A percentile compares a stretch with the other conserved stretches of the same genome.
Evolutionary conservation across 2,888 invertebrate genomes (phyloP).

Genomic region (Ectemnius cavifrons): DNA sequence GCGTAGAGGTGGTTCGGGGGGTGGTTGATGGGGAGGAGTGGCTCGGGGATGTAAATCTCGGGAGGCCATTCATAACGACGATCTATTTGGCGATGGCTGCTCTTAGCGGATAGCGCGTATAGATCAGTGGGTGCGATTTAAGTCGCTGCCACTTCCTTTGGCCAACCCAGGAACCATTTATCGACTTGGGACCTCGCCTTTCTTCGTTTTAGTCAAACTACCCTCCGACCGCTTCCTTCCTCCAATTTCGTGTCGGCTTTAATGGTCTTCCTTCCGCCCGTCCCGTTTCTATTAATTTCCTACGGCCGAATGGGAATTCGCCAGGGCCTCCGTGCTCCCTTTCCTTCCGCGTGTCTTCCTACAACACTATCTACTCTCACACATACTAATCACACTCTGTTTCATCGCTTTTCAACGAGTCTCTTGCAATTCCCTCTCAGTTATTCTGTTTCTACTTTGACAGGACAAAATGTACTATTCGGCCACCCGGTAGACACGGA

Average conservation of each 20-base stretch:
- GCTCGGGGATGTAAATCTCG: slow-evolving; percentile 51
- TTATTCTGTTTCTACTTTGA: too few relatives aligned
- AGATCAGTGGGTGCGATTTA: slow-evolving; percentile 48
- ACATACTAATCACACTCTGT: too few relatives aligned
- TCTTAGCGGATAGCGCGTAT: slow-evolving; percentile 27
- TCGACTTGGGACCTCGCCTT: slow-evolving; percentile 33
- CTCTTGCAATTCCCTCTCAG: too few relatives aligned
- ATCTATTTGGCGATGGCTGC: slow-evolving; percentile 38
- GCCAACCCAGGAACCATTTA: slow-evolving; percentile 47
- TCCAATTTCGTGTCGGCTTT: slow-evolving; percentile 20
- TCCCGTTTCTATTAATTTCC: too few relatives aligned
- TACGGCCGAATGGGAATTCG: too few relatives aligned
- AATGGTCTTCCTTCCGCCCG: slow-evolving; percentile 19
- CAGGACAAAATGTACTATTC: too few relatives aligned
- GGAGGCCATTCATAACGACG: slow-evolving; percentile 53
- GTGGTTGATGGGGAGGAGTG: slow-evolving; percentile 24
- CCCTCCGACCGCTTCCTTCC: slow-evolving; percentile 19
- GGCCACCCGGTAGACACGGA: too few relatives aligned
- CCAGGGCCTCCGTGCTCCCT: too few relatives aligned
- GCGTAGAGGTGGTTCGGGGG: neutral
- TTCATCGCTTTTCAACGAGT: too few relatives aligned
- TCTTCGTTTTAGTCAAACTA: slow-evolving; percentile 22
- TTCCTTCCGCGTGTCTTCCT: too few relatives aligned
- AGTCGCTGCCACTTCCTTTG: slow-evolving; percentile 52
- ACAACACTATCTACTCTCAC: too few relatives aligned